These are phyloP conservation scores for Bolborhynchus lineola DNA, from an alignment of 2,113 vertebrate genomes.

Conservation along the genomic window DNA sequence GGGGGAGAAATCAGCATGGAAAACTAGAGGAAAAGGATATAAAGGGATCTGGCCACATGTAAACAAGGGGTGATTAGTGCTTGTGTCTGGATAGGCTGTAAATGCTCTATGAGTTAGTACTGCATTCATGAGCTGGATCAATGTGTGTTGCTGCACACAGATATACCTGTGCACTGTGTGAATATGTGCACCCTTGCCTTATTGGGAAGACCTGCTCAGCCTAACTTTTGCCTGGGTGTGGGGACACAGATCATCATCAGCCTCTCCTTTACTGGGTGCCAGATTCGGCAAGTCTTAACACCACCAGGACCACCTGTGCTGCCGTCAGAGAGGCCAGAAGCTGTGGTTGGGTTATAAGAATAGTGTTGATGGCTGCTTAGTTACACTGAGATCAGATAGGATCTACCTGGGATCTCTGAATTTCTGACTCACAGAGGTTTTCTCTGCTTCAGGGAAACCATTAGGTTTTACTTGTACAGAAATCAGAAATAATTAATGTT, in stretches of 20 bases:
- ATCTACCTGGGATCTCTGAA: not conserved
- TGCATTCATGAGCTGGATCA: not conserved
- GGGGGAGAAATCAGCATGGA: not conserved
- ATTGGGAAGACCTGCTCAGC: not conserved
- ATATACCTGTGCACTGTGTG: not conserved
- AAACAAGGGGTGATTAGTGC: not conserved
- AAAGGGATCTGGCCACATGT: not conserved
- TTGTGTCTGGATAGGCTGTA: not conserved
- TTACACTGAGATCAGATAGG: rapidly evolving
- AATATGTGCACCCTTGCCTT: not conserved
- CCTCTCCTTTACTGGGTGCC: rapidly evolving
- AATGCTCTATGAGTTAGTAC: not conserved
- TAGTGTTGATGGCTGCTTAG: rapidly evolving
- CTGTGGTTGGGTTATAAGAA: not conserved
- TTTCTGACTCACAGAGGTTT: not conserved
- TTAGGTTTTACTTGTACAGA: not conserved
- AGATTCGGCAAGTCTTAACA: not conserved
- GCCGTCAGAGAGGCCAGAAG: not conserved
- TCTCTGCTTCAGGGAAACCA: not conserved
- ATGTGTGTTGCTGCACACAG: not conserved
- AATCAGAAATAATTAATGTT: not conserved
- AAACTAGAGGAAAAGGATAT: not conserved
- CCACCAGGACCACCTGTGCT: rapidly evolving
- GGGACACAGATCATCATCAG: rapidly evolving
- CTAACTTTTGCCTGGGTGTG: not conserved